Conservation (phyloP, 2,113 vertebrate species). For the Brachirus orientalis region DNA sequence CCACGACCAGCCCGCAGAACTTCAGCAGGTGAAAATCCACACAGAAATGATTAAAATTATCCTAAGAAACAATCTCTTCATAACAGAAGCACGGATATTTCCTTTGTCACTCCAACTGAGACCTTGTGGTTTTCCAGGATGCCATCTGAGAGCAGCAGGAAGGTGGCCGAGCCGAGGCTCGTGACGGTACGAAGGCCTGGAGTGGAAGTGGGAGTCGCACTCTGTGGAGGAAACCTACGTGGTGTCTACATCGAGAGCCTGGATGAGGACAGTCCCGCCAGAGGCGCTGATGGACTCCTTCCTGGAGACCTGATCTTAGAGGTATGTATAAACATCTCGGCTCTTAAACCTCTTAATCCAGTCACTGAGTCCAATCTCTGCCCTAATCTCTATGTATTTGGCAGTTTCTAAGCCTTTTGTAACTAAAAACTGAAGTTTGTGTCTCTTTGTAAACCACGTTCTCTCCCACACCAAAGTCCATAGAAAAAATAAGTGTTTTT, state of each 20-base stretch:
- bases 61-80: not conserved
- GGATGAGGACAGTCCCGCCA: conserved; percentile 93
- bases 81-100: too few species aligned
- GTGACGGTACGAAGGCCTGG: conserved; percentile 90
- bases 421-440: too few species aligned
- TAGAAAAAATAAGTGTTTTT: too few species aligned
- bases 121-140: conserved; percentile 60
- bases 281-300: conserved; percentile 86
- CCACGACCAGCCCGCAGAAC: conserved; percentile 89
- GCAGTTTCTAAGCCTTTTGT: too few species aligned
- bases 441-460: too few species aligned
- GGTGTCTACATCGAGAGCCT: conserved; percentile 95
- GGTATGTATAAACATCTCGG: conserved; percentile 77
- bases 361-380: too few species aligned
- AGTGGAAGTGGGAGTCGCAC: conserved; percentile 90
- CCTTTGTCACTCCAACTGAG: not conserved
- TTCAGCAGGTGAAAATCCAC: conserved; percentile 84
- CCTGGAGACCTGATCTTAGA: conserved; percentile 94
- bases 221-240: conserved; percentile 93
- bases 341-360: too few species aligned
- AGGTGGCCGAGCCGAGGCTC: conserved; percentile 83
- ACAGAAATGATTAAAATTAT: not conserved
- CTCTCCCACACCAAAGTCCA: too few species aligned
- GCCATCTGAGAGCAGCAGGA: conserved; percentile 84
- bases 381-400: not conserved